Evolutionary conservation across 2,113 vertebrate genomes (phyloP).

Genomic region (Phasianus colchicus): DNA sequence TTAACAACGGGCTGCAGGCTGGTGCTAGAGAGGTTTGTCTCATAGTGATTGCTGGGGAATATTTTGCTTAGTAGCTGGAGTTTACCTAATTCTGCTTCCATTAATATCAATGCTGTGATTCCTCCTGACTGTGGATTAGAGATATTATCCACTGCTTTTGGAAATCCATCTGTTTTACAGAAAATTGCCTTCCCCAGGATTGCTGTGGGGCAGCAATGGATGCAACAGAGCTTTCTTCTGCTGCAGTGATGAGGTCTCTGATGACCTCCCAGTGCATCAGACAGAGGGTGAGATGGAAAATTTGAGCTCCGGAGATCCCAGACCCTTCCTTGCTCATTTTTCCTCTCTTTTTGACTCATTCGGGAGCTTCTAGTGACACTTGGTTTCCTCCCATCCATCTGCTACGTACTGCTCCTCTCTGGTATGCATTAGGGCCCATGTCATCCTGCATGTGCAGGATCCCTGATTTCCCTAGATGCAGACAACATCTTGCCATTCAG

Average conservation of each 20-base stretch:
- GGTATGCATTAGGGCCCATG: neutral
- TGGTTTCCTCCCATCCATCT: neutral
- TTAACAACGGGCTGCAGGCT: neutral
- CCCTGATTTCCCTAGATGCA: too few species aligned
- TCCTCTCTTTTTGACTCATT: neutral
- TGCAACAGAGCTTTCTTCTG: neutral
- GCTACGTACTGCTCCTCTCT: neutral
- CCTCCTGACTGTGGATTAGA: neutral
- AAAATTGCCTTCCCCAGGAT: neutral
- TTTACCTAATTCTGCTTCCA: neutral
- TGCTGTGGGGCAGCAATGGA: neutral
- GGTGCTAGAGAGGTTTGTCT: neutral
- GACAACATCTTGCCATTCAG: neutral
- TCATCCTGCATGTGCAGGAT: neutral
- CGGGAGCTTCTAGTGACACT: neutral
- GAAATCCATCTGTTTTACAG: neutral
- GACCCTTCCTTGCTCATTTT: neutral
- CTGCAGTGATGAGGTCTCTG: accelerated
- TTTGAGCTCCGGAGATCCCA: neutral
- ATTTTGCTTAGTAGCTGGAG: neutral
- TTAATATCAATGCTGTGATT: neutral
- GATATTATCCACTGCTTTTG: neutral
- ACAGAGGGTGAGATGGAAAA: neutral
- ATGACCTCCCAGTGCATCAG: neutral
- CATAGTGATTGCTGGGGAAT: neutral